Percentiles rank a stretch among this genome's conserved stretches.
These are phyloP conservation scores for Rhodophaea formosa DNA, from an alignment of 2,888 invertebrate species.

Conservation along the genomic window DNA sequence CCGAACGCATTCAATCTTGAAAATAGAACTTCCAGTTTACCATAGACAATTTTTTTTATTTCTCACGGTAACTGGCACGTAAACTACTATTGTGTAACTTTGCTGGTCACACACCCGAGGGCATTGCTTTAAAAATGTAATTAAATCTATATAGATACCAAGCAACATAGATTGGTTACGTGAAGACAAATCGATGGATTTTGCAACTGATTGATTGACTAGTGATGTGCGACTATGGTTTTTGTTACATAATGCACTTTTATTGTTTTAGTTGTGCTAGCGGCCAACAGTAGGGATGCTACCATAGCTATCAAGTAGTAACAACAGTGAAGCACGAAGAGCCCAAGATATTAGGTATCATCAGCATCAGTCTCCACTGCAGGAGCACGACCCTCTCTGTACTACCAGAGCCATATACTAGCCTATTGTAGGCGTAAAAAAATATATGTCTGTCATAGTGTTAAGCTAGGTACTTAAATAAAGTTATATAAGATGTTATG, in stretches of 20 bases:
- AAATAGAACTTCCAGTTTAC: background rate
- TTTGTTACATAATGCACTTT: background rate
- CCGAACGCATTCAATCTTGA: background rate
- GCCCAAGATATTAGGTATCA: too few species aligned
- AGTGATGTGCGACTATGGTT: background rate
- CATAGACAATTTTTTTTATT: slow-evolving; percentile 9
- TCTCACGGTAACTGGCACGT: slow-evolving; percentile 11
- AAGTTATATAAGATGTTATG: background rate
- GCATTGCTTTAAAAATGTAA: slow-evolving; percentile 1
- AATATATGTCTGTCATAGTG: too few species aligned
- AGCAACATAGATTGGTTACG: background rate
- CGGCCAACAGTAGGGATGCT: too few species aligned
- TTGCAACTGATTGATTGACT: slow-evolving; percentile 2
- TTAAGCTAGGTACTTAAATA: too few species aligned
- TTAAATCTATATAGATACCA: slow-evolving; percentile 8
- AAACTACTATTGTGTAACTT: slow-evolving; percentile 2
- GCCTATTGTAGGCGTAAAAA: too few species aligned
- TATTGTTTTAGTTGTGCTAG: too few species aligned
- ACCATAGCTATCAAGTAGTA: too few species aligned
- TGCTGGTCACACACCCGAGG: slow-evolving; percentile 1
- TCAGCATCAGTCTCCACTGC: too few species aligned
- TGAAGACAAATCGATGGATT: background rate
- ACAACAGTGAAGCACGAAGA: too few species aligned
- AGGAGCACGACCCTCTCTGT: too few species aligned
- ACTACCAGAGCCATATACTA: too few species aligned